Evolutionary conservation across 2,797 vertebrate genomes (phyloP), one percentile per base, ranked within the genome.

Genomic region (Notoglanidium macrostoma): DNA sequence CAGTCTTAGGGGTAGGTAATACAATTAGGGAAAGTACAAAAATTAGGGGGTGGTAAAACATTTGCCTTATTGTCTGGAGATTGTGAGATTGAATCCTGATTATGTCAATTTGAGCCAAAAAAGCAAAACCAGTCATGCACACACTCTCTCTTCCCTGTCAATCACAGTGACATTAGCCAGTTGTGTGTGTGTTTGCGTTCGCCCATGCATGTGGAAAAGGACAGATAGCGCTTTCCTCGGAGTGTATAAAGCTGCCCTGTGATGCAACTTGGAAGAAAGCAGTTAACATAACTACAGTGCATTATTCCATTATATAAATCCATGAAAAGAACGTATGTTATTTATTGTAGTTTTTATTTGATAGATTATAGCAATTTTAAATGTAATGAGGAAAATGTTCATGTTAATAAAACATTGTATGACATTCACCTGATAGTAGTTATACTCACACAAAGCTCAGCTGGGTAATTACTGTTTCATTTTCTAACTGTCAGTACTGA

Each of bases 381-480:
- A n/a, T 8, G 29, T 32, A 83, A 54, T 54, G 29, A 81, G 35
- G 59, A 81, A 81, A 80, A 15, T 67, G 61, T 83, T 67, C 63
- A 32, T 51, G 61, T 82, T 51, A 83, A 12, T 49, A 83, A 65
- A 72, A 72, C 51, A 29, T 32, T 21, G 54, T 35, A 72, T 81
- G 77, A 46, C 51, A 80, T 81, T 80, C 59, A 51, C 29, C 65
- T 67, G 46, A 40, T 54, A 77, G 61, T 51, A 55, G 5, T 21
- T 70, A 70, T n/a, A 68, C 29, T 5, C 32, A 61, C 9, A 35
- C 63, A 54, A 80, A 80, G 63, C 70, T 80, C 49, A 70, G 46
- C 85, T 79, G 32, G 57, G 35, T 44, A 70, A 80, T 86, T 80
- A 76, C 26, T 8, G 65, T 80, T 59, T 80, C 77, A 86, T 57